phyloP scores from a whole-genome alignment of 2,113 vertebrate genomes.

The Orthonyx spaldingii region DNA sequence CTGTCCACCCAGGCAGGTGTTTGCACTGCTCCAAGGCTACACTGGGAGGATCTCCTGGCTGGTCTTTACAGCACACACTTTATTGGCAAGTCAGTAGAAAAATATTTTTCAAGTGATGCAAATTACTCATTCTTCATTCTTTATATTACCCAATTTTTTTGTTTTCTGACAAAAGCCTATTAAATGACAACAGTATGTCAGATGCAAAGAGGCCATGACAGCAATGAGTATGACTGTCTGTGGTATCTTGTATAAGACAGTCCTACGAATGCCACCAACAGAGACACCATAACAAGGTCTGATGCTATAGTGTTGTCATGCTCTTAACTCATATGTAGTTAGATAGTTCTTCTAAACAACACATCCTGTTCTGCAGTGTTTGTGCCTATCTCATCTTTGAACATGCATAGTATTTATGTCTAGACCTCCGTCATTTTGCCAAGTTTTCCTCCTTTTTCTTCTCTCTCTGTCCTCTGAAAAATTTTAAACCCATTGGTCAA shows the following conservation, averaged over 20 bases:
- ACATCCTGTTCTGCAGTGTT: not conserved
- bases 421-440: not conserved
- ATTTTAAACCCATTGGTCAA: not conserved
- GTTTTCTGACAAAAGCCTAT: not conserved
- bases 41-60: not conserved
- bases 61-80: not conserved
- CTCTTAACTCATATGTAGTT: not conserved
- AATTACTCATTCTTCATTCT: not conserved
- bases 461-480: not conserved
- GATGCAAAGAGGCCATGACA: not conserved
- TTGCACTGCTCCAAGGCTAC: not conserved
- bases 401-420: rapidly evolving
- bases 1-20: not conserved
- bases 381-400: not conserved
- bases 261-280: not conserved
- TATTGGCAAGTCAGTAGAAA: not conserved
- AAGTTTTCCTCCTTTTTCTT: not conserved
- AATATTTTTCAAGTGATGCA: not conserved
- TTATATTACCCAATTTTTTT: not conserved
- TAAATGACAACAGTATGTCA: not conserved
- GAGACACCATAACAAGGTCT: not conserved
- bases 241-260: not conserved
- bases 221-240: not conserved
- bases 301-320: not conserved
- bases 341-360: not conserved